Evolutionary conservation across 2,888 invertebrate species (phyloP).

Genomic region (Lasioglossum zephyrum): DNA sequence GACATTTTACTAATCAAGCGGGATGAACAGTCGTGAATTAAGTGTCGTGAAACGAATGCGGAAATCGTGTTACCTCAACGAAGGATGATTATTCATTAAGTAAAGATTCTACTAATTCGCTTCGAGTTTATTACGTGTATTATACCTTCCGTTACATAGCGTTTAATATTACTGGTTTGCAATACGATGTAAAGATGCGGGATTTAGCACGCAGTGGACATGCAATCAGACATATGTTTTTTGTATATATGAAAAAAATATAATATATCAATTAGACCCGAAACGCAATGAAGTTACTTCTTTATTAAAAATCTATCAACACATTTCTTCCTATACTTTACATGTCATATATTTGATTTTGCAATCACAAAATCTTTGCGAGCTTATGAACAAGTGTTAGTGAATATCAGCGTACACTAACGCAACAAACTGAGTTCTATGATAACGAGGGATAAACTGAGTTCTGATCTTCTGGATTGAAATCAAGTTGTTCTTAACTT

Average conservation of each 20-base stretch:
- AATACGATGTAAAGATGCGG: conserved; percentile 17
- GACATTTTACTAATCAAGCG: not conserved
- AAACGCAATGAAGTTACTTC: not conserved
- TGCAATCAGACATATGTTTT: conserved; percentile 38
- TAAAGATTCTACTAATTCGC: conserved; percentile 15
- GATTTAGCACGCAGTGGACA: conserved; percentile 18
- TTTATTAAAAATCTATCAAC: too few relatives aligned
- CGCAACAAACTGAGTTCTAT: too few relatives aligned
- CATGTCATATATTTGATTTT: not conserved
- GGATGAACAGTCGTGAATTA: too few relatives aligned
- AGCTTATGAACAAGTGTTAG: too few relatives aligned
- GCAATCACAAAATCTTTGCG: not conserved
- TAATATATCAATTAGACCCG: conserved; percentile 55
- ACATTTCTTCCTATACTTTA: too few relatives aligned
- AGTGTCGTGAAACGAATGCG: conserved; percentile 14
- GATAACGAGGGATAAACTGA: too few relatives aligned
- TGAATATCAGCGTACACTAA: too few relatives aligned
- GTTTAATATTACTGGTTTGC: conserved; percentile 28
- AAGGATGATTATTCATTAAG: conserved; percentile 17
- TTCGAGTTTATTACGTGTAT: conserved; percentile 24
- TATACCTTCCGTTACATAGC: conserved; percentile 28
- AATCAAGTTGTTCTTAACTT: too few relatives aligned
- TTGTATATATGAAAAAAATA: conserved; percentile 50
- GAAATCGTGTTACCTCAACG: conserved; percentile 10
- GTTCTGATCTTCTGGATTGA: too few relatives aligned